Percentiles rank a stretch among this genome's conserved stretches.
These are phyloP conservation scores for Saimiri boliviensis DNA, from an alignment of 2,113 vertebrate genomes.

Conservation along the genomic window DNA sequence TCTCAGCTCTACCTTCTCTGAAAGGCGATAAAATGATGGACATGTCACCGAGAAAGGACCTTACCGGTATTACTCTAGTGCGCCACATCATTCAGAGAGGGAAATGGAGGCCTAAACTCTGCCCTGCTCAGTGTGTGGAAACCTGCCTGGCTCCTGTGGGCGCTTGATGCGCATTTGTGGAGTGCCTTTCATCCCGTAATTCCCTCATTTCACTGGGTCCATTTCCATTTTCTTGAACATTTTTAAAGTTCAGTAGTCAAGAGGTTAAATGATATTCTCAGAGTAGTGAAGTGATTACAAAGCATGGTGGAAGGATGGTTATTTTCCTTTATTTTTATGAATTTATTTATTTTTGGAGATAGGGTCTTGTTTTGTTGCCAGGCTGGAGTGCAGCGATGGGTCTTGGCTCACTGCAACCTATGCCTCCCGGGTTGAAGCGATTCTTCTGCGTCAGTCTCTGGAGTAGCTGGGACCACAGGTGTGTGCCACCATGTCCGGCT, in stretches of 20 bases:
- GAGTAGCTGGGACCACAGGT: no score
- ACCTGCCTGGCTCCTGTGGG: accelerated
- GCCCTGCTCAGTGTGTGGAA: accelerated
- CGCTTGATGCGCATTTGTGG: accelerated
- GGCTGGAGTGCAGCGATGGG: no score
- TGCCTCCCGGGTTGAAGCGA: no score
- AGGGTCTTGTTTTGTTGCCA: no score
- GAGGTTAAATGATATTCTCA: accelerated
- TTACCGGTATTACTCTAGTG: accelerated
- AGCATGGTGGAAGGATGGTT: accelerated
- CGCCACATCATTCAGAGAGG: not conserved
- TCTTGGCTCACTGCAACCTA: no score
- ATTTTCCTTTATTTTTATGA: accelerated
- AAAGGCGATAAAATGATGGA: not conserved
- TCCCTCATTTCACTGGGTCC: not conserved
- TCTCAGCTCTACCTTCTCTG: not conserved
- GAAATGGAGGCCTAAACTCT: not conserved
- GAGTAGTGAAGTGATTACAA: not conserved
- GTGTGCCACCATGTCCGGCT: no score
- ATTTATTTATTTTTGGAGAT: no score
- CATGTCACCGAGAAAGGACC: not conserved
- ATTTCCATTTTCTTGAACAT: not conserved
- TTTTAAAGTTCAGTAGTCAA: not conserved
- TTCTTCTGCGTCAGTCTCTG: no score
- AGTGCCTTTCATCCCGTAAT: no score